Conservation (phyloP, 2,797 vertebrate genomes). For the Cottoperca gobio region DNA sequence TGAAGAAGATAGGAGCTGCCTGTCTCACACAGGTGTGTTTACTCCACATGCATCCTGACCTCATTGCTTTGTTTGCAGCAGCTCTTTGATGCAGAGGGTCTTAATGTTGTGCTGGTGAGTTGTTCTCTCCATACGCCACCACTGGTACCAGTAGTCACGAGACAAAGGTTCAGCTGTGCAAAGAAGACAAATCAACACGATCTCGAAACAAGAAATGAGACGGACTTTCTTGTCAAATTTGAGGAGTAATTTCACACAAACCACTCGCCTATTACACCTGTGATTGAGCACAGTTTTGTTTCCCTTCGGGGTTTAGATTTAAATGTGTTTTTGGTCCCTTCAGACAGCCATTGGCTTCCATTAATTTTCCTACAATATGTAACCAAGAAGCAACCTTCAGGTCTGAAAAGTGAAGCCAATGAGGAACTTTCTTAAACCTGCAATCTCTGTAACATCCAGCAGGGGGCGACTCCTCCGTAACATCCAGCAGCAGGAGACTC, state of each 20-base stretch:
- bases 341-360: not conserved
- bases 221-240: too few species aligned
- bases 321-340: not conserved
- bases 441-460: too few species aligned
- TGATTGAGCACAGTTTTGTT: not conserved
- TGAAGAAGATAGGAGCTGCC: constrained; percentile 37
- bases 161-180: too few species aligned
- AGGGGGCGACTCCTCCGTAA: too few species aligned
- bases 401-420: too few species aligned
- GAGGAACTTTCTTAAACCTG: too few species aligned
- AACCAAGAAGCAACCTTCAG: too few species aligned
- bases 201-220: not conserved
- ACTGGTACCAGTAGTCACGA: too few species aligned
- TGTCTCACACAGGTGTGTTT: constrained; percentile 33
- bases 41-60: constrained; percentile 13
- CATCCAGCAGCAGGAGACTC: too few species aligned
- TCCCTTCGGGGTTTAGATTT: not conserved
- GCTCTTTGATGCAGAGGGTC: not conserved
- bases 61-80: not conserved
- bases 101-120: not conserved
- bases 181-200: not conserved
- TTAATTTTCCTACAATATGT: not conserved
- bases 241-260: constrained; percentile 14
- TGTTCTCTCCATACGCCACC: too few species aligned
- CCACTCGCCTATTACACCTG: not conserved